These are phyloP conservation scores for Venusia cambrica DNA, from an alignment of 2,888 invertebrate genomes.

Conservation along the genomic window DNA sequence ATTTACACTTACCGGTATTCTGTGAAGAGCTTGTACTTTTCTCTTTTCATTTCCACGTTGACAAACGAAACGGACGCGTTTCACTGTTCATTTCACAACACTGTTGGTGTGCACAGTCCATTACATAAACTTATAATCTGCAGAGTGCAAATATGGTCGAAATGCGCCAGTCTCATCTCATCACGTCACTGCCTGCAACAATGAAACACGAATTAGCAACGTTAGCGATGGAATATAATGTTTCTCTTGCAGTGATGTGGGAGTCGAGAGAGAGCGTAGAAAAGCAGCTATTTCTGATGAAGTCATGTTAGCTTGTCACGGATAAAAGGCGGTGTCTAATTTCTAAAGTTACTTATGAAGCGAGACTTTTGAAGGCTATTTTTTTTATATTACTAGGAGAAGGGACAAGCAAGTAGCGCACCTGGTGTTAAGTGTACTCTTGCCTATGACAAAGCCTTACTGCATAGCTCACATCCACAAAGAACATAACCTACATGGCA, in stretches of 20 bases:
- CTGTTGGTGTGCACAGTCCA: constrained; percentile 34
- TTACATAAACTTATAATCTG: constrained; percentile 48
- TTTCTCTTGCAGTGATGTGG: constrained; percentile 23
- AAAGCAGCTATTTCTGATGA: constrained; percentile 20
- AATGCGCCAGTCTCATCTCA: constrained; percentile 40
- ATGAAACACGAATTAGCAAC: constrained; percentile 38
- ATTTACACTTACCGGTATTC: constrained; percentile 55
- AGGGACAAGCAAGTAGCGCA: too few relatives aligned
- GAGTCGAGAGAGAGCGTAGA: constrained; percentile 26
- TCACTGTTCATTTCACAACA: constrained; percentile 63
- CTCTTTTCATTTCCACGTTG: constrained; percentile 77
- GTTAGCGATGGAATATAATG: constrained; percentile 32
- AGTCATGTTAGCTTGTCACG: too few relatives aligned
- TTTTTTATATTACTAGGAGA: too few relatives aligned
- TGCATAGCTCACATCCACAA: too few relatives aligned
- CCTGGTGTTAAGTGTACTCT: too few relatives aligned
- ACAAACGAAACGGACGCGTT: constrained; percentile 43
- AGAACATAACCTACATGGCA: too few relatives aligned
- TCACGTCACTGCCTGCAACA: constrained; percentile 46
- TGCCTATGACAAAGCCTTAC: too few relatives aligned
- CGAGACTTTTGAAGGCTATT: too few relatives aligned
- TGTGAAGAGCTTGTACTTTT: constrained; percentile 70
- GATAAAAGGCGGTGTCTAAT: too few relatives aligned
- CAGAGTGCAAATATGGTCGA: constrained; percentile 38
- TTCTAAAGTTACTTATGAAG: too few relatives aligned